Conservation (phyloP, 2,888 invertebrate genomes). For the Sinodicranocentrus sp. region DNA sequence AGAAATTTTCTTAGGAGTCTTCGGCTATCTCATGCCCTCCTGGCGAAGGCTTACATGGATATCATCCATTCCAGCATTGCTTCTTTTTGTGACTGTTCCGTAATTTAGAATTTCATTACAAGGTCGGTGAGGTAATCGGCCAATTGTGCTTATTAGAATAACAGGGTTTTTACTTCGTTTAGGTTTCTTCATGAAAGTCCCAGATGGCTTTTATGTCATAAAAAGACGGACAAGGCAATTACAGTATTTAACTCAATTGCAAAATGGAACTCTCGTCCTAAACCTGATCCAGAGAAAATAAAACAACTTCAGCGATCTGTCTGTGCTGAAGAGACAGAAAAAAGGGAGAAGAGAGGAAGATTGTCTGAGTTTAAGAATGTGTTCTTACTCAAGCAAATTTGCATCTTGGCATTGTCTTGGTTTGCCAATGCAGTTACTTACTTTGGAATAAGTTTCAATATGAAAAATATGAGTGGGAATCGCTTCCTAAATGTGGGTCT, state of each 20-base stretch:
- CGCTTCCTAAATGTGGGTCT: constrained; percentile 70
- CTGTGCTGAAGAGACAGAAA: constrained; percentile 27
- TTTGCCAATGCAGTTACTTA: constrained; percentile 66
- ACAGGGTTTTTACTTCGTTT: background rate
- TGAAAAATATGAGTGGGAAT: constrained; percentile 73
- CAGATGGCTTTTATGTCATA: constrained; percentile 70
- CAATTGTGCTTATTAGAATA: background rate
- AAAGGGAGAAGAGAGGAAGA: constrained; percentile 28
- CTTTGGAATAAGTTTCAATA: constrained; percentile 70
- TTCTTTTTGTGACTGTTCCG: constrained; percentile 68
- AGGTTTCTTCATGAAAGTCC: constrained; percentile 73
- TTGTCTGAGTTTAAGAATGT: constrained; percentile 39
- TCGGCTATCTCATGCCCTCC: constrained; percentile 65
- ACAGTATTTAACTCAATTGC: constrained; percentile 68
- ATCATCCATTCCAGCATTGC: constrained; percentile 63
- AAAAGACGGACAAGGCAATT: constrained; percentile 68
- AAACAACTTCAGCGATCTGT: constrained; percentile 66
- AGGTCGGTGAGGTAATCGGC: background rate
- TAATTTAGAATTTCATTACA: constrained; percentile 24
- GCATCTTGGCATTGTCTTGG: constrained; percentile 67
- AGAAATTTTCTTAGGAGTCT: constrained; percentile 70
- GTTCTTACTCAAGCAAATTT: constrained; percentile 51
- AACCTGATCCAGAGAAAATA: constrained; percentile 50
- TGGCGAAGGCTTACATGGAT: constrained; percentile 70
- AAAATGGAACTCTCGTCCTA: constrained; percentile 66